phyloP scores from a whole-genome alignment of 92 coral and sea anemone genomes.

The Palythoa grandis region DNA sequence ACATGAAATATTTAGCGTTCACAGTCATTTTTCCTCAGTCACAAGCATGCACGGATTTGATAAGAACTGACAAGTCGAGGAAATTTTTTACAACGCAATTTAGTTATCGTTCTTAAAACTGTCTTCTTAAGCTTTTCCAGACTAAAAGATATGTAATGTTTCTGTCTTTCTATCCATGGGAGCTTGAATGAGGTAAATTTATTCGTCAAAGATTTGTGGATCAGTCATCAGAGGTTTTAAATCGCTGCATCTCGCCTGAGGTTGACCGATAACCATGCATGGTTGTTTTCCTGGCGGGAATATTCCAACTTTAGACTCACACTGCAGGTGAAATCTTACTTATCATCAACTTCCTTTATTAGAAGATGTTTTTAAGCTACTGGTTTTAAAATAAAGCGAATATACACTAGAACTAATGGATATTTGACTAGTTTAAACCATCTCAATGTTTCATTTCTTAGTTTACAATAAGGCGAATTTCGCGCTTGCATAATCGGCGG shows the following conservation, averaged over 20 bases:
- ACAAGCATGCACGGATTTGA: slow-evolving; percentile 36
- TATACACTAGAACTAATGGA: slow-evolving; percentile 2
- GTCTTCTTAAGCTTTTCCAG: neutral
- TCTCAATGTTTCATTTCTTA: neutral
- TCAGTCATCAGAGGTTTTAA: slow-evolving; percentile 18
- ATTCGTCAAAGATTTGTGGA: slow-evolving; percentile 38
- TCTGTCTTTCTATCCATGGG: slow-evolving; percentile 2
- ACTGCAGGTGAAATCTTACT: slow-evolving; percentile 15
- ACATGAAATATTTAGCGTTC: slow-evolving; percentile 89
- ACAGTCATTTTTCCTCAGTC: slow-evolving; percentile 75
- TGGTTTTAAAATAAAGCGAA: neutral
- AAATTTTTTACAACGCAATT: neutral
- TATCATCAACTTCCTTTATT: neutral
- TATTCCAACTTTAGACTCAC: slow-evolving; percentile 9
- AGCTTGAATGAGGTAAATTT: neutral
- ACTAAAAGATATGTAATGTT: neutral
- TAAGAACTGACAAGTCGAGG: slow-evolving; percentile 10
- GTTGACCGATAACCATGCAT: slow-evolving; percentile 13
- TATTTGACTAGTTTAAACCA: neutral
- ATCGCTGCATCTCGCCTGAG: slow-evolving; percentile 29
- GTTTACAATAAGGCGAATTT: neutral
- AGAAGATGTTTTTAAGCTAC: neutral
- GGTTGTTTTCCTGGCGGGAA: slow-evolving; percentile 25
- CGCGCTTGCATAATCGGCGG: neutral
- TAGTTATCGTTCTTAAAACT: slow-evolving; percentile 7